phyloP scores from a whole-genome alignment of 1,140 invertebrate species.

The Parasteatoda tepidariorum region DNA sequence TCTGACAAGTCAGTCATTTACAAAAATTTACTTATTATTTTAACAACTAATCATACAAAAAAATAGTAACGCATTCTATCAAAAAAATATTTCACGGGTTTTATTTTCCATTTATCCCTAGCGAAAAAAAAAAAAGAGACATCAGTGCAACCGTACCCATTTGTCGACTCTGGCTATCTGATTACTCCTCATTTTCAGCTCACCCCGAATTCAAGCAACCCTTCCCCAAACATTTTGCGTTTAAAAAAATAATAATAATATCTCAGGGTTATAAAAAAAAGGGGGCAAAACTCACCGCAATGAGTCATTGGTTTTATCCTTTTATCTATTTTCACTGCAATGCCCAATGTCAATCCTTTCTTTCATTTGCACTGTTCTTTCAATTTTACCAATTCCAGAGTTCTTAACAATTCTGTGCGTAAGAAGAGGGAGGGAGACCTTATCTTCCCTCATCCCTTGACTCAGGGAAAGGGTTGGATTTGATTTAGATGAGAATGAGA shows the following conservation, averaged over 20 bases:
- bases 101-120: too few relatives aligned
- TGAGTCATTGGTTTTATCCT: constrained; percentile 51
- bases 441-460: constrained; percentile 1
- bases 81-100: too few relatives aligned
- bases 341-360: constrained; percentile 47
- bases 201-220: not conserved
- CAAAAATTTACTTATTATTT: too few relatives aligned
- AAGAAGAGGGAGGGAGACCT: not conserved
- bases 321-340: constrained; percentile 57
- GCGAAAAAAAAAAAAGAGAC: not conserved
- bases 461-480: constrained; percentile 52
- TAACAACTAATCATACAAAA: too few relatives aligned
- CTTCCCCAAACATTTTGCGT: not conserved
- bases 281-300: constrained; percentile 20
- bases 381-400: constrained; percentile 21
- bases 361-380: constrained; percentile 34
- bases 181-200: constrained; percentile 58
- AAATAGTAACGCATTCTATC: too few relatives aligned
- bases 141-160: not conserved
- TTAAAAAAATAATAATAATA: constrained; percentile 24
- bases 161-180: constrained; percentile 24
- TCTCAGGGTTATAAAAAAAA: not conserved
- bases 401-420: constrained; percentile 4
- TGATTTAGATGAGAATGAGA: constrained; percentile 19
- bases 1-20: too few relatives aligned